phyloP scores from a whole-genome alignment of 1,140 invertebrate genomes.

The Zaprionus vittiger region DNA sequence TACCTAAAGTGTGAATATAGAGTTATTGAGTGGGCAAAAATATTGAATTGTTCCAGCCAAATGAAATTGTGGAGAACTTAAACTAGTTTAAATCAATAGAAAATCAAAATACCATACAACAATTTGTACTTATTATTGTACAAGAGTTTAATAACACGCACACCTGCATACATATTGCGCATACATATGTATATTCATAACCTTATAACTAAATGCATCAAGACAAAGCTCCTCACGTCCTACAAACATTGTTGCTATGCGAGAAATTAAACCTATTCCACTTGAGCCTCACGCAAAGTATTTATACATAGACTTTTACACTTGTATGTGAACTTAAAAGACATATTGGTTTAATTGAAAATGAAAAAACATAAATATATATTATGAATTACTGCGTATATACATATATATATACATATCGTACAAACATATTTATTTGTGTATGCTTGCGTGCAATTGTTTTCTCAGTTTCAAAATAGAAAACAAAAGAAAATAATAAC shows the following conservation, averaged over 20 bases:
- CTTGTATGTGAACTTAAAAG: neutral
- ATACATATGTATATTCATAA: constrained; percentile 32
- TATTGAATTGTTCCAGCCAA: neutral
- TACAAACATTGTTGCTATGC: constrained; percentile 25
- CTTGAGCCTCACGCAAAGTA: neutral
- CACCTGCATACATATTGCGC: constrained; percentile 9
- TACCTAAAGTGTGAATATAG: constrained; percentile 11
- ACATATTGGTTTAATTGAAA: neutral
- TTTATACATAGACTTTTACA: neutral
- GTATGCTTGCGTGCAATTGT: neutral
- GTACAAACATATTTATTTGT: constrained; percentile 15
- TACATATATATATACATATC: constrained; percentile 14
- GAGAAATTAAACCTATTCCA: constrained; percentile 1
- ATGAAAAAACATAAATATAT: neutral
- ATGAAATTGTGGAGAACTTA: neutral
- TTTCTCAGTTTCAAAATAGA: neutral
- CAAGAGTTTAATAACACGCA: neutral
- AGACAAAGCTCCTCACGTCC: constrained; percentile 27
- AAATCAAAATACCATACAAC: neutral
- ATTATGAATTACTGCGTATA: neutral
- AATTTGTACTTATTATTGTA: neutral
- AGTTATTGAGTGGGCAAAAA: constrained; percentile 13
- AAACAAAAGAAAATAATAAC: neutral
- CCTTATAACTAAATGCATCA: constrained; percentile 37
- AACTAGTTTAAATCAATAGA: neutral